These are phyloP conservation scores for Aleiodes alternator DNA, from an alignment of 2,888 invertebrate genomes.

Conservation along the genomic window DNA sequence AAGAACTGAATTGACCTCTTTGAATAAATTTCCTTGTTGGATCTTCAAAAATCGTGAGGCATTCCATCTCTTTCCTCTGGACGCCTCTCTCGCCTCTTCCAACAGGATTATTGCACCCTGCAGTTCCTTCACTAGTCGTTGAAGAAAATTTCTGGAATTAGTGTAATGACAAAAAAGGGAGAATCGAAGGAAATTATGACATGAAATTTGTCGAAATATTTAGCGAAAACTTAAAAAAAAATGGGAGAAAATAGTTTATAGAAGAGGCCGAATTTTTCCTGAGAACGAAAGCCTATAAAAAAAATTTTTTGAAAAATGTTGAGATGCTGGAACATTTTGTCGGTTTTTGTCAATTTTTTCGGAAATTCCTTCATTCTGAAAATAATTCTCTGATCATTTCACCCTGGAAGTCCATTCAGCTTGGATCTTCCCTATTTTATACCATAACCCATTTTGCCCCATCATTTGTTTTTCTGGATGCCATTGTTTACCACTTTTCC, in stretches of 20 bases:
- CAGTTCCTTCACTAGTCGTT: constrained; percentile 43
- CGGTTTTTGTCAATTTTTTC: background rate
- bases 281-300: background rate
- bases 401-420: no score
- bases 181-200: background rate
- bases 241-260: no score
- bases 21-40: constrained; percentile 57
- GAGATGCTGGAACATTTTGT: background rate
- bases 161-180: background rate
- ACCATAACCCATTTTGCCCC: no score
- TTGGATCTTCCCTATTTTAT: no score
- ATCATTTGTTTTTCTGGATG: no score
- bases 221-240: no score
- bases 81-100: constrained; percentile 56
- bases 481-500: no score
- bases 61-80: constrained; percentile 57
- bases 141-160: background rate
- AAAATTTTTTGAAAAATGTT: background rate
- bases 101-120: constrained; percentile 58
- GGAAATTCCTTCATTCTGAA: no score
- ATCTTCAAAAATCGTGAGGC: constrained; percentile 54
- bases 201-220: no score
- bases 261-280: no score
- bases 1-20: constrained; percentile 60
- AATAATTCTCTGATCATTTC: no score